Evolutionary conservation across 2,888 invertebrate genomes (phyloP), one percentile per base, ranked within the genome.

Genomic region (Leucophenga montana): DNA sequence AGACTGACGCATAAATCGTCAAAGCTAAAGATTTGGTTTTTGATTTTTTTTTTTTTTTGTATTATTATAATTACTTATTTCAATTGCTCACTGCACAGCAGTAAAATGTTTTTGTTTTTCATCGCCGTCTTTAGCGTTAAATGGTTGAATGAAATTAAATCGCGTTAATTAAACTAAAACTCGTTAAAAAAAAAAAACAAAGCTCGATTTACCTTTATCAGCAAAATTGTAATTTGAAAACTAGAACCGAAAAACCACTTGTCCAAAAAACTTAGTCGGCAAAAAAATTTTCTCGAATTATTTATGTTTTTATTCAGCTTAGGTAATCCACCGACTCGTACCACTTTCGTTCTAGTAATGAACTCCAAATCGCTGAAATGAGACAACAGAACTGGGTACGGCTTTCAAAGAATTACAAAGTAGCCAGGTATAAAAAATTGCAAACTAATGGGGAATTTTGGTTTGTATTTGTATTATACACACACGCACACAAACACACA

Each of bases 311-410:
- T 50, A 16, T 56, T 18, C 22, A 31, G 31, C 27, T 57, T 22
- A 57, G 57, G 57, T 57, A 57, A 57, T 57, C 57, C 31, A 57
- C 20, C 44, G 54, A 18, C 62, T 50, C 53, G 68, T 20, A 54
- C 5, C 62, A 44, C 68, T 68, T 61, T 68, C 53, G 62, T 44
- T 68, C 61, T 54, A 62, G 33, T 14, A 68, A 68, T 68, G 54
- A 62, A 62, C 20, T 39, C 27, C 5, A 39, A 39, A 39, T 39
- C 1, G 39, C 8, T 39, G 9, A 39, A 39, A 39, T 11, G 39
- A 8, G 39, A 39, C 39, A 3, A 39, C 8, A 39, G 39, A 39
- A 39, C 39, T 39, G 39, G 39, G 39, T 8, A 39, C 39, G 39
- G 39, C 39, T 5, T 61, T 61, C 39, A 39, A 39, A 61, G 61